Percentiles rank a stretch among this genome's conserved stretches.
Evolutionary conservation across 2,797 vertebrate species (phyloP).

Genomic region (Coccyzus lansbergi): DNA sequence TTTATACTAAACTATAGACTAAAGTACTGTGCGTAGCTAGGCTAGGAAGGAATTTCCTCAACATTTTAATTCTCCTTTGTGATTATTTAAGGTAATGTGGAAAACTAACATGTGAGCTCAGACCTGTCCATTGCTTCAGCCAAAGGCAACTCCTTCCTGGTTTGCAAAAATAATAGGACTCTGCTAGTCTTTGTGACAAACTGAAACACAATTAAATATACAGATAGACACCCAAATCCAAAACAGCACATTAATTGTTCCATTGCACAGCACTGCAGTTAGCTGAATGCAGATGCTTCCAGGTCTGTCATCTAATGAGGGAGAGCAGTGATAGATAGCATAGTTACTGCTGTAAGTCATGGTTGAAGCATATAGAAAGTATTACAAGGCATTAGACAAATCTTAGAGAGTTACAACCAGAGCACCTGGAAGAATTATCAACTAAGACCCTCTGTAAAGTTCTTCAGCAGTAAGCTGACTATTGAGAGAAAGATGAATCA

Average conservation of each 20-base stretch:
- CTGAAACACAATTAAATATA: neutral
- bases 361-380: neutral
- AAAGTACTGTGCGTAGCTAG: fast-evolving
- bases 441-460: neutral
- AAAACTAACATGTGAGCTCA: neutral
- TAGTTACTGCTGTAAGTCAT: neutral
- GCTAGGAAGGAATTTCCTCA: neutral
- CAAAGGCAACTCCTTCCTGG: neutral
- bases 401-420: neutral
- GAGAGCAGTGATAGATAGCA: neutral
- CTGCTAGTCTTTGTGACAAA: neutral
- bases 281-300: neutral
- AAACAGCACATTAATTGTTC: neutral
- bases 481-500: neutral
- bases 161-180: neutral
- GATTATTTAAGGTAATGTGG: neutral
- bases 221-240: neutral
- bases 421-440: neutral
- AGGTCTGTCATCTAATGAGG: neutral
- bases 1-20: neutral
- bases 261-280: neutral
- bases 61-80: neutral
- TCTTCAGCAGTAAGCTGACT: neutral
- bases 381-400: neutral
- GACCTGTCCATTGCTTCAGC: neutral